Base-by-base conservation (phyloP, 2,888 invertebrate species). In the Synanthedon myopaeformis region DNA sequence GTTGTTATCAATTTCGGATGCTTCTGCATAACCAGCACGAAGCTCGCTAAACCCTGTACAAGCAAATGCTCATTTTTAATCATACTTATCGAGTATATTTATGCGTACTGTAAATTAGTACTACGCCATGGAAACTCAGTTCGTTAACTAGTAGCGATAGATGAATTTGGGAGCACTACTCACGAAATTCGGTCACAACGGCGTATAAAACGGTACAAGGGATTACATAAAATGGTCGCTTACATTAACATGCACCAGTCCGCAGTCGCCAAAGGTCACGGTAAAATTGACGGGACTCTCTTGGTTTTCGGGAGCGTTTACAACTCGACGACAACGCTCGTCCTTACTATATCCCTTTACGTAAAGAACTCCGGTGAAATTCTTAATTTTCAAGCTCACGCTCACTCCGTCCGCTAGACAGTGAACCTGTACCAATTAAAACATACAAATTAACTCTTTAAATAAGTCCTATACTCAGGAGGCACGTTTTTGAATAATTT, bases 261-360 rank as follows among this genome's bases (percentile, higher is more conserved):
- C 97, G 70, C 97, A 97, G 63, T 92, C 94, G 61, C 96, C 96
- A 69, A 97, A 97, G 65, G 93, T 92, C 28, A 97, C 96, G 66
- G 94, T 94, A 80, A 96, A 96, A 66, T 93, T 92, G 69, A 95
- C 93, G 6, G 91, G 90, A 61, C 89, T 89, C 51, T 91, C 90
- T 53, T 89, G 87, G 64, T 94, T 92, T 10, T 91, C 90, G 10
- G 94, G 91, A 54, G 94, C 89, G 42, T 93, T 93, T 1, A 96
- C 92, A 1, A 95, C 92, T 53, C 93, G 89, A 59, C 96, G 90
- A 73, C 97, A 97, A 58, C 95, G 92, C 72, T 96, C 95, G 67
- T 97, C 96, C 76, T 97, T 96, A 74, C 96, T 96, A 81, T 96
- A 95, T 41, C 97, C 96, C 82, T 97, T 97, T 0, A 97, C 97